These are phyloP conservation scores for Volucella inanis DNA, from an alignment of 2,888 invertebrate species.

Conservation along the genomic window DNA sequence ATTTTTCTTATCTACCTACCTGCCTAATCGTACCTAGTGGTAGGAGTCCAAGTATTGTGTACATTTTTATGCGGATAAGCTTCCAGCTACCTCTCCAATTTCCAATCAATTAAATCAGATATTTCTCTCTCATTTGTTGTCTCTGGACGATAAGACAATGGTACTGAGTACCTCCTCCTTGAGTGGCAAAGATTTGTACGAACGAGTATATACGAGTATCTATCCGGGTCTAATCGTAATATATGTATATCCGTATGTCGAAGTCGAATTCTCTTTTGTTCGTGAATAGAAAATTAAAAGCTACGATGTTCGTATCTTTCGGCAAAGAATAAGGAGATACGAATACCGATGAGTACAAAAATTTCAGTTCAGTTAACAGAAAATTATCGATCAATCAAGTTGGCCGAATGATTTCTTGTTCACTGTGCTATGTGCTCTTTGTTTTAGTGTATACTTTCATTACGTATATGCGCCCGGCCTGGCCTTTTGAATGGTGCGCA, in stretches of 20 bases:
- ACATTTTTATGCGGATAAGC: conserved; percentile 34
- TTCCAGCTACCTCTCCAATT: neutral
- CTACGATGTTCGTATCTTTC: conserved; percentile 52
- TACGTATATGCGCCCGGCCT: too few relatives aligned
- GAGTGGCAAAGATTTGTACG: neutral
- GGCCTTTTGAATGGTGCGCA: neutral
- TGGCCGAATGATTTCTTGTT: conserved; percentile 64
- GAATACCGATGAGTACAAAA: conserved; percentile 34
- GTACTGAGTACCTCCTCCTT: too few relatives aligned
- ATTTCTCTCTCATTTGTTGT: neutral
- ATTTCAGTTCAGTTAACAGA: conserved; percentile 69
- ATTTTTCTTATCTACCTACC: conserved; percentile 8
- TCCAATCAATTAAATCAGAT: conserved; percentile 57
- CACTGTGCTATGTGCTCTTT: neutral
- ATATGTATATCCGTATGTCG: neutral
- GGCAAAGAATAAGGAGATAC: conserved; percentile 9
- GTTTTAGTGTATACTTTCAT: conserved; percentile 1
- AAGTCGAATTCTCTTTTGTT: conserved; percentile 34
- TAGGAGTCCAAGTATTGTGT: conserved; percentile 2
- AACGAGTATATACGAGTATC: neutral
- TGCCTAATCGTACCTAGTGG: conserved; percentile 6
- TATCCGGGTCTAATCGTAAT: too few relatives aligned
- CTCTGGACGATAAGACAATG: too few relatives aligned
- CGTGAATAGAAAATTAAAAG: conserved; percentile 69
- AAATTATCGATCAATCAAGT: conserved; percentile 74